A percentile compares a stretch with the other conserved stretches of the same genome.
phyloP scores from a whole-genome alignment of 1,140 invertebrate species.

The Drosophila triauraria region DNA sequence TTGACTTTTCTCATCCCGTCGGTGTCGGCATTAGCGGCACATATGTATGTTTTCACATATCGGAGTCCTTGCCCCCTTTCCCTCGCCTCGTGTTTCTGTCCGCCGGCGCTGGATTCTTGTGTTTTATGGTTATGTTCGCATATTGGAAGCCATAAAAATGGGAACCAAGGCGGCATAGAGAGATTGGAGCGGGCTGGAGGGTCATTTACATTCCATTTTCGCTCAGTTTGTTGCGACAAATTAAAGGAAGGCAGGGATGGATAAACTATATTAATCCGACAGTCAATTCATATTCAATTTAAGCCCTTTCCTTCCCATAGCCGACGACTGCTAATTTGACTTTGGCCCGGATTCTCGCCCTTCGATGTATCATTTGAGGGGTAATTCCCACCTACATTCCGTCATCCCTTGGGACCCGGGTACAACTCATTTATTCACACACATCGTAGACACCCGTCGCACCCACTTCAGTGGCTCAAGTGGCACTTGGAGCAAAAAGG shows the following conservation, averaged over 20 bases:
- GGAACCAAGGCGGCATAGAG: constrained; percentile 12
- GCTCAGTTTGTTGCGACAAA: constrained; percentile 51
- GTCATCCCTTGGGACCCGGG: too few species aligned
- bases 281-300: constrained; percentile 77
- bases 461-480: too few species aligned
- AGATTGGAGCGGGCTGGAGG: neutral
- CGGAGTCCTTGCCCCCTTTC: neutral
- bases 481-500: too few species aligned
- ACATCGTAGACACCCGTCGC: too few species aligned
- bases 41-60: constrained; percentile 24
- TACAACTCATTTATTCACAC: too few species aligned
- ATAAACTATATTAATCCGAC: constrained; percentile 51
- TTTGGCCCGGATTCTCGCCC: too few species aligned
- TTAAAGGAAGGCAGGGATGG: neutral
- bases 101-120: constrained; percentile 50
- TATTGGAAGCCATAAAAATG: constrained; percentile 50
- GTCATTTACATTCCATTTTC: constrained; percentile 69
- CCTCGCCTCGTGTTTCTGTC: too few species aligned
- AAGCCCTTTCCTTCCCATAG: constrained; percentile 40
- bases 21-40: constrained; percentile 32
- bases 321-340: constrained; percentile 66
- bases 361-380: too few species aligned
- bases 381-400: too few species aligned
- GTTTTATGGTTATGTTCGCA: constrained; percentile 63
- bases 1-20: neutral